Evolutionary conservation across 1,140 invertebrate species (phyloP).

Genomic region (Drosophila seguyi): DNA sequence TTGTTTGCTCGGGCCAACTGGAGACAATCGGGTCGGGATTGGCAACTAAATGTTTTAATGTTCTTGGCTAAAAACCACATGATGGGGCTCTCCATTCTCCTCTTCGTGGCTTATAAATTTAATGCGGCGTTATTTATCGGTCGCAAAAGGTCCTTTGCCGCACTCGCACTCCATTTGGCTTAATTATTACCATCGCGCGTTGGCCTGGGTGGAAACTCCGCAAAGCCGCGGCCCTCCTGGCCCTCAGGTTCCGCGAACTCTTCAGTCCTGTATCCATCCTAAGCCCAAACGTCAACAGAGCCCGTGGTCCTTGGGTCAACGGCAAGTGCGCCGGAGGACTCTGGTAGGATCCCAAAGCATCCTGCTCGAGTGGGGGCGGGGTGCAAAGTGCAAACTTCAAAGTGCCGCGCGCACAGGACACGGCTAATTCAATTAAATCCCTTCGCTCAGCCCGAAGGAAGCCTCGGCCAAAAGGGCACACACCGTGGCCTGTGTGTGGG

Average conservation of each 20-base stretch:
- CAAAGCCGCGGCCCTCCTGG: constrained; percentile 63
- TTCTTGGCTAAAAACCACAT: constrained; percentile 55
- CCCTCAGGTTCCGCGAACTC: constrained; percentile 37
- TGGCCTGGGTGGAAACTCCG: constrained; percentile 58
- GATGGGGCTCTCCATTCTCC: constrained; percentile 20
- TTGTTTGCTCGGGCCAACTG: constrained; percentile 42
- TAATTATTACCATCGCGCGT: constrained; percentile 67
- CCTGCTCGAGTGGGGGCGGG: constrained; percentile 19
- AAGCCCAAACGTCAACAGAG: constrained; percentile 71
- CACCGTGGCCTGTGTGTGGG: constrained; percentile 10
- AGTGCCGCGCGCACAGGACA: constrained; percentile 65
- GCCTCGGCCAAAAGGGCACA: constrained; percentile 21
- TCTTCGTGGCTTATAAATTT: constrained; percentile 52
- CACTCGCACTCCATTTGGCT: constrained; percentile 34
- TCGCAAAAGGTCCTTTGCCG: constrained; percentile 18
- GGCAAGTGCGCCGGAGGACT: constrained; percentile 24
- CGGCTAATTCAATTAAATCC: constrained; percentile 81
- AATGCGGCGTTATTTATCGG: constrained; percentile 57
- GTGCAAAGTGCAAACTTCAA: constrained; percentile 79
- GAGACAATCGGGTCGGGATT: constrained; percentile 31
- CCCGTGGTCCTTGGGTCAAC: constrained; percentile 52
- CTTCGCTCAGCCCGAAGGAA: constrained; percentile 31
- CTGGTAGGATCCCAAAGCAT: not conserved
- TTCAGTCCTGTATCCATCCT: constrained; percentile 19
- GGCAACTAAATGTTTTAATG: constrained; percentile 73